These are phyloP conservation scores for Drosophila tani DNA, from an alignment of 1,140 invertebrate genomes.

Conservation along the genomic window DNA sequence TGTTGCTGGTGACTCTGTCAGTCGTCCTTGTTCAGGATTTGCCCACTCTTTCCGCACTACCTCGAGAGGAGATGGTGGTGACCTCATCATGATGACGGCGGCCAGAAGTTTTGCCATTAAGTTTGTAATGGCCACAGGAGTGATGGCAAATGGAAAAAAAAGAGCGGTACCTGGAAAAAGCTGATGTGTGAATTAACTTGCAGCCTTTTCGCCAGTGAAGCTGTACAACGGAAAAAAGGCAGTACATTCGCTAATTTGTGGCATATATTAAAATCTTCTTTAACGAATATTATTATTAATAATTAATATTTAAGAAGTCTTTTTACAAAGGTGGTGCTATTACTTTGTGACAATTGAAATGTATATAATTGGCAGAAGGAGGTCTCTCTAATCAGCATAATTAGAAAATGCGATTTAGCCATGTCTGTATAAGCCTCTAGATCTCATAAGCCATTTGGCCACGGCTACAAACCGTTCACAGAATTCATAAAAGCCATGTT, in stretches of 20 bases:
- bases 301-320: too few species aligned
- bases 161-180: not conserved
- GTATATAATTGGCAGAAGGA: too few species aligned
- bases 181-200: not conserved
- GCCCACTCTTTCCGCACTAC: constrained; percentile 10
- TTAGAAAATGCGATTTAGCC: too few species aligned
- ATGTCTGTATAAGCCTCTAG: too few species aligned
- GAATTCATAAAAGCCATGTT: too few species aligned
- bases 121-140: constrained; percentile 55
- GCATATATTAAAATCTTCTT: too few species aligned
- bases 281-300: too few species aligned
- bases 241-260: not conserved
- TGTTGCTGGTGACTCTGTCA: constrained; percentile 17
- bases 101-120: constrained; percentile 58
- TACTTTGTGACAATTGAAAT: too few species aligned
- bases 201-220: not conserved
- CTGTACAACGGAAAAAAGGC: not conserved
- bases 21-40: constrained; percentile 6
- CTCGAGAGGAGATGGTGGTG: constrained; percentile 31
- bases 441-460: too few species aligned
- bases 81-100: constrained; percentile 30
- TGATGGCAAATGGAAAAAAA: constrained; percentile 43
- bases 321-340: too few species aligned
- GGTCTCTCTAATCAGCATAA: too few species aligned
- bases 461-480: too few species aligned